Evolutionary conservation across 2,113 vertebrate species (phyloP), one percentile per base, ranked within the genome.

Genomic region (Microcebus griseorufus): DNA sequence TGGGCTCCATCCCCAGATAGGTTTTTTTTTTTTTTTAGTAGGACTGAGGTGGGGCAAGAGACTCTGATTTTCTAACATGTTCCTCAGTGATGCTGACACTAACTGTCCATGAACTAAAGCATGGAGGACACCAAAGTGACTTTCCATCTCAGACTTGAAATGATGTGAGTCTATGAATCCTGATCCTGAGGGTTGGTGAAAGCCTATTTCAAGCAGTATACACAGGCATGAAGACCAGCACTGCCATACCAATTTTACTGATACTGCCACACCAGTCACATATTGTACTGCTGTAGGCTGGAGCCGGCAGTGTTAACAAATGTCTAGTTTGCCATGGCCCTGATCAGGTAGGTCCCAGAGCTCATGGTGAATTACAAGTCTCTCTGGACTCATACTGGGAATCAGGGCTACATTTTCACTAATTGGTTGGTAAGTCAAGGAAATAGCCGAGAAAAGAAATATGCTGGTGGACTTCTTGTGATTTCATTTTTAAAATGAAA

Each of bases 321-420:
- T 8, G 29, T 42, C 23, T 51, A 34, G 27, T 37, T 69, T 14
- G 10, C 11, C 0, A 2, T 0, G 6, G 12, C 8, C 37, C 34
- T 34, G 14, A 5, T 34, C 23, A 73, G 51, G 2, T 18, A 32
- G 67, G 32, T 34, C 55, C 25, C 72, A 39, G 58, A 17, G 7
- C 18, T 48, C 25, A 18, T 51, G 6, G 53, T 51, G 76, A 95
- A 27, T 48, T 48, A 45, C 4, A 17, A 4, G 3, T 9, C 9
- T 17, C 18, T 39, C 17, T 76, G 18, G 13, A 42, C 22, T 67
- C 48, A 27, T 37, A 48, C 14, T 64, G 39, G 22, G 9, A 25
- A 34, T 29, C 60, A 65, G 78, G 12, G 10, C 72, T 70, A 58
- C 9, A 37, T 67, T 70, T 97, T 91, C 29, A 75, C 11, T 82